Base-by-base conservation (phyloP, 2,113 vertebrate species). In the Cephalopterus ornatus region DNA sequence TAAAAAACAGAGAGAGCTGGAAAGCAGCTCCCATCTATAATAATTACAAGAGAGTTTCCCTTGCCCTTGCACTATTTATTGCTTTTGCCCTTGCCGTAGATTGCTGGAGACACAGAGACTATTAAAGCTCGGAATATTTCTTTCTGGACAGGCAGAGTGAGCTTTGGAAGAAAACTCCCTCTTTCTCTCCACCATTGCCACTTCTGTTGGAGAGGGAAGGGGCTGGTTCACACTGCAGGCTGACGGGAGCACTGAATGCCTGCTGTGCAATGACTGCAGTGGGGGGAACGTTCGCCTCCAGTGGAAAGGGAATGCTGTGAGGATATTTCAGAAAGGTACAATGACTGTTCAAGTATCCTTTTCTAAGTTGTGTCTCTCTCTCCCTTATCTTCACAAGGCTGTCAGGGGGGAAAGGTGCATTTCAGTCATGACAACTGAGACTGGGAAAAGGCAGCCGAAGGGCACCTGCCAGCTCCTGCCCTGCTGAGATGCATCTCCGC, bases 41-140 rank as follows among this genome's bases (percentile, higher is more conserved):
- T 50, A 91, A 92, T 82, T 78, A 75, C 83, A 82, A 32, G 61
- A 74, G 73, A 92, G 61, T 20, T 91, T 33, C 85, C 85, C 88
- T 85, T 24, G 24, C 70, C 93, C 90, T 89, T 67, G 73, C 70
- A 12, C 88, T 92, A 15, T 95, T 96, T 82, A 92, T 85, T 92
- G 85, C 70, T 81, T 85, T 50, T 63, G 70, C 92, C 85, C 80
- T 93, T 75, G 50, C 82, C 32, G 11, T 22, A 55, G 53, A 58
- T 81, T 81, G 82, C 79, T 67, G 0, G 28, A 87, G 88, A 81
- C 80, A 89, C 44, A 87, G 56, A 78, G 20, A 58, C 80, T 46
- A 12, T 65, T 86, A 83, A 67, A 88, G 72, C 55, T 39, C 6
- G 1, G 76, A 66, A 68, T 87, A 74, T 93, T 95, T 94, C 65